Conservation (phyloP, 1,140 invertebrate genomes). For the Ptiloglossa arizonensis region DNA sequence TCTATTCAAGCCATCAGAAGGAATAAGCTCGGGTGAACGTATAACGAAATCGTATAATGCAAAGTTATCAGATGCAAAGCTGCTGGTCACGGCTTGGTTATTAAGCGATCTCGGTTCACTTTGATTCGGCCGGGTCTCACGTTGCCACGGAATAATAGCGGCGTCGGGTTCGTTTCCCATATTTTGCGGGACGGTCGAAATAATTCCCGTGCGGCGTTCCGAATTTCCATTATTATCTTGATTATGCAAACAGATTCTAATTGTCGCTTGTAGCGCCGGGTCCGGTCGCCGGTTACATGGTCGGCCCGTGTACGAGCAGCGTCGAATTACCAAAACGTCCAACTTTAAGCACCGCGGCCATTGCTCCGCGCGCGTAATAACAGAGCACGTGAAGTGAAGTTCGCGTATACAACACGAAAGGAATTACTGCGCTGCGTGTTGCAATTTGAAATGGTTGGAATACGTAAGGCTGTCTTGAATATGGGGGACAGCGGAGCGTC, state of each 20-base stretch:
- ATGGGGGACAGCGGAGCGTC: constrained; percentile 50
- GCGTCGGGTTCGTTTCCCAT: not conserved
- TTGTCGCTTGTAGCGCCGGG: constrained; percentile 44
- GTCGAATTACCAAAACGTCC: constrained; percentile 57
- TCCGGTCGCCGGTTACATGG: constrained; percentile 22
- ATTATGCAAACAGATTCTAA: constrained; percentile 61
- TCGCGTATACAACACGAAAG: constrained; percentile 21
- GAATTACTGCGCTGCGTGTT: constrained; percentile 56
- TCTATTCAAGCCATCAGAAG: not conserved
- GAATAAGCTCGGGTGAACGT: not conserved
- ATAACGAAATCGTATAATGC: not conserved
- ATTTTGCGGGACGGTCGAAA: not conserved
- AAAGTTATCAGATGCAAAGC: not conserved
- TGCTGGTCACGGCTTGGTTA: not conserved
- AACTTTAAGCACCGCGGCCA: constrained; percentile 51
- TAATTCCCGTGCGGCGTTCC: constrained; percentile 19
- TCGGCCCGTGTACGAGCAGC: constrained; percentile 9
- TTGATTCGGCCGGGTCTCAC: not conserved
- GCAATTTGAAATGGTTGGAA: constrained; percentile 53
- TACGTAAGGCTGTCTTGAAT: constrained; percentile 58
- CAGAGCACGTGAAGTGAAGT: constrained; percentile 15
- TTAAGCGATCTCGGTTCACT: not conserved
- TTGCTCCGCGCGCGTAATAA: constrained; percentile 24
- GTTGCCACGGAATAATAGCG: not conserved
- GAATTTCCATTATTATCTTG: constrained; percentile 59